Conservation (phyloP, 2,113 vertebrate genomes). For the Aspiorhynchus laticeps region DNA sequence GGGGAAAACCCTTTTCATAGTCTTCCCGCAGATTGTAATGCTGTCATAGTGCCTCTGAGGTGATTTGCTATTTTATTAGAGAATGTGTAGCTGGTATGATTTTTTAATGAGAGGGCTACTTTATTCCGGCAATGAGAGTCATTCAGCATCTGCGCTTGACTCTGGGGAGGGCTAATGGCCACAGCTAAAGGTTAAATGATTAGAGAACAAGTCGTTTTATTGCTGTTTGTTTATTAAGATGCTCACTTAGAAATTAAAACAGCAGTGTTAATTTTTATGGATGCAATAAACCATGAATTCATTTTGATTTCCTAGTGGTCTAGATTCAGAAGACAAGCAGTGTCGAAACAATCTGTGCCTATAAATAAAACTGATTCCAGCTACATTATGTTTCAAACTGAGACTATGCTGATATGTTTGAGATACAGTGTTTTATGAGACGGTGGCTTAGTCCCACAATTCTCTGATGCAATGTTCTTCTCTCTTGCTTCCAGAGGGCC, state of each 20-base stretch:
- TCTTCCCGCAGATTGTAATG: conserved; percentile 78
- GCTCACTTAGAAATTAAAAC: conserved; percentile 48
- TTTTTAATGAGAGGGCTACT: conserved; percentile 78
- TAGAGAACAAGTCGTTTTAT: conserved; percentile 64
- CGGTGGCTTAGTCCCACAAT: neutral
- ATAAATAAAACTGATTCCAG: neutral
- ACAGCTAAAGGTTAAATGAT: conserved; percentile 63
- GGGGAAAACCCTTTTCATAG: conserved; percentile 83
- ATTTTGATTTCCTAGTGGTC: conserved; percentile 18
- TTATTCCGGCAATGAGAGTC: conserved; percentile 61
- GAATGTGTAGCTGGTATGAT: conserved; percentile 82
- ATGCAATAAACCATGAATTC: conserved; percentile 16
- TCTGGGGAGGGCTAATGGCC: conserved; percentile 70
- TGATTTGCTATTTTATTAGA: conserved; percentile 92
- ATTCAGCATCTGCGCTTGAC: conserved; percentile 70
- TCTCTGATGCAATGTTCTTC: neutral
- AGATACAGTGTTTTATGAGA: conserved; percentile 15
- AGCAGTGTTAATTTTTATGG: neutral
- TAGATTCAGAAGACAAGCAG: neutral
- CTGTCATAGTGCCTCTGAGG: conserved; percentile 80
- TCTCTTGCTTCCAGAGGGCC: neutral
- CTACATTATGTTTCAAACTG: neutral
- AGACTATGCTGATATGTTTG: neutral
- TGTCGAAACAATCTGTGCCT: no score
- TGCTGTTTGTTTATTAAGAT: conserved; percentile 59